Evolutionary conservation across 2,888 invertebrate genomes (phyloP).

Genomic region (Cheilosia vernalis): DNA sequence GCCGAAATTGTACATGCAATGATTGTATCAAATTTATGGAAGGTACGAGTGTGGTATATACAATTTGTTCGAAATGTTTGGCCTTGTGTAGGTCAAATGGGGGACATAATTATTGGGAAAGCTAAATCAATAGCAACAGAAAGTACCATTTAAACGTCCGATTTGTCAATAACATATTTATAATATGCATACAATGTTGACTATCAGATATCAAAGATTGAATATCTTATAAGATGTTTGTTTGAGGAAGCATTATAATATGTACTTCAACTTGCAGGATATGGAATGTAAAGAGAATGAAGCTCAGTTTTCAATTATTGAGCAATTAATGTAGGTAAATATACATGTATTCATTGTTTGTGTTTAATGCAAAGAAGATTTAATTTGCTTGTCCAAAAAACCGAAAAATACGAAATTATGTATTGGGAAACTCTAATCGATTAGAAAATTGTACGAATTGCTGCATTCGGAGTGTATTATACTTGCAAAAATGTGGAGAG

Average conservation of each 20-base stretch:
- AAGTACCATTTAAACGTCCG: conserved; percentile 25
- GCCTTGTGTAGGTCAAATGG: background rate
- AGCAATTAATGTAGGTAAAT: background rate
- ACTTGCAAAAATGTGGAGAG: background rate
- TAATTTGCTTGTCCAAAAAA: too few species aligned
- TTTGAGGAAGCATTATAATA: conserved; percentile 8
- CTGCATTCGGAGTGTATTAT: background rate
- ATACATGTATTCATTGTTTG: too few species aligned
- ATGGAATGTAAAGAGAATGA: conserved; percentile 8
- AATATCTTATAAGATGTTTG: conserved; percentile 44
- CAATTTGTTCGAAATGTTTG: conserved; percentile 2
- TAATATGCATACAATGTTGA: conserved; percentile 30
- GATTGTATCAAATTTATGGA: conserved; percentile 22
- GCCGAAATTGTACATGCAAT: conserved; percentile 14
- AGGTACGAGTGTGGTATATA: background rate
- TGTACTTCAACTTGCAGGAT: background rate
- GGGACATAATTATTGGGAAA: conserved; percentile 10
- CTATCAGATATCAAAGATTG: conserved; percentile 26
- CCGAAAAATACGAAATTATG: too few species aligned
- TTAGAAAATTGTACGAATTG: too few species aligned
- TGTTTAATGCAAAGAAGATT: too few species aligned
- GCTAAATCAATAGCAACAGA: conserved; percentile 5
- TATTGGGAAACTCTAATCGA: too few species aligned
- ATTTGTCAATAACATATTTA: conserved; percentile 26
- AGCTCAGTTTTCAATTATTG: conserved; percentile 7